These are phyloP conservation scores for Tor tambroides DNA, from an alignment of 2,113 vertebrate species.

Conservation along the genomic window DNA sequence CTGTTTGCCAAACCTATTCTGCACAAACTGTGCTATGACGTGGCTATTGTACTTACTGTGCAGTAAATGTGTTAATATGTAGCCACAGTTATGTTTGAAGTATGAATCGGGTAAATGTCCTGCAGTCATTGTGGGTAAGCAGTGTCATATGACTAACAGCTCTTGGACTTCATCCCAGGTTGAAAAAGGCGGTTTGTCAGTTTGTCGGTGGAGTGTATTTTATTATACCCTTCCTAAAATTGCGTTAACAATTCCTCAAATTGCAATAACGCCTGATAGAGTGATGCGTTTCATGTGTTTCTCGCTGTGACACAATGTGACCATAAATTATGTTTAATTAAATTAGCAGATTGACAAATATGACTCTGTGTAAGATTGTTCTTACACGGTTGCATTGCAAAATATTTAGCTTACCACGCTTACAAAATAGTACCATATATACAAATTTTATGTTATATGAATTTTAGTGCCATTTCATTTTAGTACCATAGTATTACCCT, in stretches of 20 bases:
- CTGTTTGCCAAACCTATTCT: conserved; percentile 21
- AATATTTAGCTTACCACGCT: neutral
- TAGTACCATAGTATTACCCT: neutral
- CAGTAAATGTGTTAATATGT: conserved; percentile 35
- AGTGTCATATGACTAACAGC: conserved; percentile 8
- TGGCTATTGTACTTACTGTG: neutral
- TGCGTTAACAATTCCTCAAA: conserved; percentile 5
- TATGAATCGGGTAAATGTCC: neutral
- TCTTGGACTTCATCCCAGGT: conserved; percentile 36
- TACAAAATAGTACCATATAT: neutral
- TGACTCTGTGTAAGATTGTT: neutral
- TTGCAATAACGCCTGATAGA: conserved; percentile 23
- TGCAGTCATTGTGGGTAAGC: neutral
- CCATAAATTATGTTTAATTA: conserved; percentile 28
- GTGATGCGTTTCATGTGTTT: neutral
- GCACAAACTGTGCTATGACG: neutral
- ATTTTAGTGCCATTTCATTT: neutral
- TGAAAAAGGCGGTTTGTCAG: conserved; percentile 27
- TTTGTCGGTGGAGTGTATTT: conserved; percentile 15
- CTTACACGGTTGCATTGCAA: neutral
- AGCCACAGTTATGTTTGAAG: conserved; percentile 23
- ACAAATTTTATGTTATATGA: neutral
- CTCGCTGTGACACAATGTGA: neutral
- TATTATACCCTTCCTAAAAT: conserved; percentile 8
- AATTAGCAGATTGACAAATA: conserved; percentile 13